A percentile compares a stretch with the other conserved stretches of the same genome.
These are phyloP conservation scores for Xestobium rufovillosum DNA, from an alignment of 2,888 invertebrate species.

Conservation along the genomic window DNA sequence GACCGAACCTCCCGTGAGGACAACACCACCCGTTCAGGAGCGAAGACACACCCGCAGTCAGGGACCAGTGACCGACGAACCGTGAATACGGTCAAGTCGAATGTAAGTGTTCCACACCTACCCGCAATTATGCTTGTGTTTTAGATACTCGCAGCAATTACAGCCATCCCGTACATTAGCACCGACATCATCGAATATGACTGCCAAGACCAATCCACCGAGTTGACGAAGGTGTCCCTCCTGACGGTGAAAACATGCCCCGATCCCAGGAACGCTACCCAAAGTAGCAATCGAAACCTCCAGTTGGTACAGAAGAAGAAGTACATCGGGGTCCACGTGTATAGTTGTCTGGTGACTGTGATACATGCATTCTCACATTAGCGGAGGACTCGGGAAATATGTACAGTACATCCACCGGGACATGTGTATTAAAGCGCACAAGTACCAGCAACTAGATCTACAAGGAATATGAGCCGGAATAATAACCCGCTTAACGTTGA, in stretches of 20 bases:
- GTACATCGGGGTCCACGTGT: too few species aligned
- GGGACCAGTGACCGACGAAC: too few species aligned
- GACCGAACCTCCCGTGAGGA: too few species aligned
- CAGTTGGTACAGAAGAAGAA: slow-evolving; percentile 5
- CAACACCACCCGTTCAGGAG: too few species aligned
- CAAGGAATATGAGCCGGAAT: slow-evolving; percentile 5
- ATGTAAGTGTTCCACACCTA: too few species aligned
- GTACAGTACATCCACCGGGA: slow-evolving; percentile 1
- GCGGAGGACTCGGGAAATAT: slow-evolving; percentile 4
- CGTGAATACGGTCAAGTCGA: too few species aligned
- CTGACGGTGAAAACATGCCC: slow-evolving; percentile 4
- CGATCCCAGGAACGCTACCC: not conserved
- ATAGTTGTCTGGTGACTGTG: slow-evolving; percentile 8
- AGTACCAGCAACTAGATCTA: slow-evolving; percentile 8
- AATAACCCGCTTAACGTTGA: not conserved
- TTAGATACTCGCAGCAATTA: too few species aligned
- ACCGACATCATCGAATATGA: slow-evolving; percentile 7
- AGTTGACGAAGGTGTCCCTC: slow-evolving; percentile 7
- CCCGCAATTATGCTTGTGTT: too few species aligned
- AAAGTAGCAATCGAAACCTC: not conserved
- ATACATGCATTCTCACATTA: slow-evolving; percentile 7
- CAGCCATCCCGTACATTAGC: too few species aligned
- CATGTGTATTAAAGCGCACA: slow-evolving; percentile 3
- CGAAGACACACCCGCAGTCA: too few species aligned
- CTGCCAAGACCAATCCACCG: slow-evolving; percentile 5